Base-by-base conservation (phyloP, 2,797 vertebrate genomes). In the Karalla daura region DNA sequence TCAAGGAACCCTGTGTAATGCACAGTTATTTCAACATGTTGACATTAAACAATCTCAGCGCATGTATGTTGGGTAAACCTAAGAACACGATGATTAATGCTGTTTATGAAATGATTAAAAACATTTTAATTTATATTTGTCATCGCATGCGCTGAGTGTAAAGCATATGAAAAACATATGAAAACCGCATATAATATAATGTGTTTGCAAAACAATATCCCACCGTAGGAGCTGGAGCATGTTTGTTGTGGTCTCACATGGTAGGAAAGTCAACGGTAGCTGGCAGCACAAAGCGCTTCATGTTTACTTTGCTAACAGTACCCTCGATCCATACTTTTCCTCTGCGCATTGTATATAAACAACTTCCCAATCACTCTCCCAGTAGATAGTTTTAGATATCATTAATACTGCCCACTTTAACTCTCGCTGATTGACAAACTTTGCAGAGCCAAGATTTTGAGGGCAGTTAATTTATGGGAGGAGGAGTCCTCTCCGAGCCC, bases 401-500 rank as follows among this genome's bases (percentile, higher is more conserved):
- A 13, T 55, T 60, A 25, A 25, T 15, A 10, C 40, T 66, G 4
- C 7, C 25, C 37, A 15, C 15, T 45, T 51, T 17, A 25, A 12
- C 14, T 36, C 3, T 52, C 10, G 32, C 15, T 15, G 6, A 37
- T n/a, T n/a, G n/a, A n/a, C n/a, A n/a, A n/a, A n/a, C 36, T 37
- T 4, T 37, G 35, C n/a, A n/a, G n/a, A n/a, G n/a, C n/a, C n/a
- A n/a, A n/a, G n/a, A n/a, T n/a, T n/a, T n/a, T n/a, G n/a, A n/a
- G n/a, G n/a, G n/a, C n/a, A n/a, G n/a, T n/a, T n/a, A n/a, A n/a
- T n/a, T n/a, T n/a, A n/a, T n/a, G 79, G 78, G 37, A 24, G 53
- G 2, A n/a, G 33, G 2, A 45, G 27, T 45, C 62, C 18, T 47
- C 33, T 23, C n/a, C 10, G n/a, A 56, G 68, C 52, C 54, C 18